A percentile compares a stretch with the other conserved stretches of the same genome.
These are phyloP conservation scores for Trematocara caparti DNA, from an alignment of 2,797 vertebrate species.

Conservation along the genomic window DNA sequence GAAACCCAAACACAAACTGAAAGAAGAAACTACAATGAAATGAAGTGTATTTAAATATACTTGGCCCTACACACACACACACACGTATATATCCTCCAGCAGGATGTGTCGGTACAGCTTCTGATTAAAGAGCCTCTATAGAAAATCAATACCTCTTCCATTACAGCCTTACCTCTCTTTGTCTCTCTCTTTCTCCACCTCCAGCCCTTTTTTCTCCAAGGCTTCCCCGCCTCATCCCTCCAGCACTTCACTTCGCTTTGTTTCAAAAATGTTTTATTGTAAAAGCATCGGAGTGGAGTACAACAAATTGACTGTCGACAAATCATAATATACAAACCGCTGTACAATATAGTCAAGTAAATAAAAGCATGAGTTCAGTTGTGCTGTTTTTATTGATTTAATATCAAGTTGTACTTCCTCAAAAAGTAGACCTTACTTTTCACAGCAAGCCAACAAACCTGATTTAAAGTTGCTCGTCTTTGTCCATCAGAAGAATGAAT, in stretches of 20 bases:
- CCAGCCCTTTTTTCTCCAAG: neutral
- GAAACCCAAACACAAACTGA: neutral
- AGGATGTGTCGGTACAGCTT: conserved; percentile 22
- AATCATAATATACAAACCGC: neutral
- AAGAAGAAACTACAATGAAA: neutral
- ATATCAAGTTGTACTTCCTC: neutral
- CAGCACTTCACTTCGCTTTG: neutral
- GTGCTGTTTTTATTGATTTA: neutral
- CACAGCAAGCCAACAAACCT: too few relatives aligned
- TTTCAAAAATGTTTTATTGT: neutral
- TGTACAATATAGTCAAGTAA: neutral
- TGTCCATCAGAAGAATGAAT: neutral
- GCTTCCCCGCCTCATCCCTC: neutral
- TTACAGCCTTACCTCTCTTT: conserved; percentile 4
- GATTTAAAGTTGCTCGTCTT: neutral
- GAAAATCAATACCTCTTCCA: conserved; percentile 56
- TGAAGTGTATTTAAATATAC: conserved; percentile 33
- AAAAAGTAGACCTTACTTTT: neutral
- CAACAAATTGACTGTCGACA: neutral
- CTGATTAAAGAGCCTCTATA: conserved; percentile 58
- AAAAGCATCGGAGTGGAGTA: neutral
- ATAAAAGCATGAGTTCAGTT: neutral
- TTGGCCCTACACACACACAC: neutral
- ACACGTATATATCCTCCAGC: neutral
- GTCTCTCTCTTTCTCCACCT: neutral